These are phyloP conservation scores for Acanthiza pusilla DNA, from an alignment of 2,797 vertebrate species.

Conservation along the genomic window DNA sequence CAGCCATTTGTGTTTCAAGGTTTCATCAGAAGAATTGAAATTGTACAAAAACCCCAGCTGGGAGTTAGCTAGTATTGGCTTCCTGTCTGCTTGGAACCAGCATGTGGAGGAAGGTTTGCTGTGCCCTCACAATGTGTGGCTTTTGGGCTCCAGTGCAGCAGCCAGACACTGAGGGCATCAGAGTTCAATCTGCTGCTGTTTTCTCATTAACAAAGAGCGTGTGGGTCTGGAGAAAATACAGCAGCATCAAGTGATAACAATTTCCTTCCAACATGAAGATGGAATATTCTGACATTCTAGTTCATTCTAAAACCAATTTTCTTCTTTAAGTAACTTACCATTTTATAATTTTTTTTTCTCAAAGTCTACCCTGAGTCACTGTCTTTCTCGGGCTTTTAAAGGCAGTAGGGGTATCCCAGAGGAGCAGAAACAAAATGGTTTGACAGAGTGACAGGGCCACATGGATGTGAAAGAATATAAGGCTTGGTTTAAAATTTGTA, in stretches of 20 bases:
- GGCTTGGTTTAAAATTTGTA: background rate
- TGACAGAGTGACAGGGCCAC: background rate
- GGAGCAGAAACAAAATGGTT: background rate
- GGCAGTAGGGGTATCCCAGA: background rate
- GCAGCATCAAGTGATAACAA: background rate
- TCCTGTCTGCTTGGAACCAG: background rate
- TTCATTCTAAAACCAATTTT: background rate
- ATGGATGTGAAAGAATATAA: background rate
- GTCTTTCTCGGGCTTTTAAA: background rate
- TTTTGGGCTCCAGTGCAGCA: background rate
- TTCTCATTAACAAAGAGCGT: background rate
- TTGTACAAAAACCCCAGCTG: rapidly evolving
- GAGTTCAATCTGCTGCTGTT: background rate
- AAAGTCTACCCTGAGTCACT: background rate
- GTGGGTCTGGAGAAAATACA: background rate
- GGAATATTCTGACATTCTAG: background rate
- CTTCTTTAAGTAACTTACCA: background rate
- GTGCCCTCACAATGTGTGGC: background rate
- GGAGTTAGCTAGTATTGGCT: background rate
- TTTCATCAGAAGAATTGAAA: background rate
- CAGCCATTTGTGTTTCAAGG: background rate
- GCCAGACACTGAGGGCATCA: background rate
- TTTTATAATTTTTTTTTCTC: background rate
- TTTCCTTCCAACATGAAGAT: background rate
- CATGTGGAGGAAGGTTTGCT: background rate